Evolutionary conservation across 1,140 invertebrate genomes (phyloP).

Genomic region (Semibalanus balanoides): DNA sequence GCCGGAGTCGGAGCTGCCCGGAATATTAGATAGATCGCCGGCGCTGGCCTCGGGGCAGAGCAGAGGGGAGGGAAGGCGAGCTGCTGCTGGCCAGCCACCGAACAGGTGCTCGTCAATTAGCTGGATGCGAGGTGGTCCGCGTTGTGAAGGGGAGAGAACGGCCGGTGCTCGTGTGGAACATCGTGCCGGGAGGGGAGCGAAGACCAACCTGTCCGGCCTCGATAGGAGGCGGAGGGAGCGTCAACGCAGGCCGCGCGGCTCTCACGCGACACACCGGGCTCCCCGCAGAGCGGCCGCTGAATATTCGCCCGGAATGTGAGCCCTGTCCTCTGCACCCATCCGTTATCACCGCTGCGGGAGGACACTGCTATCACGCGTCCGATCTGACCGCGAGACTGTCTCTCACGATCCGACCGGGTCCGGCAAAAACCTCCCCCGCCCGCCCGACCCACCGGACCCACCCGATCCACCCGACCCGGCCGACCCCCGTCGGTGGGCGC

Average conservation of each 20-base stretch:
- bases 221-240: background rate
- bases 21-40: background rate
- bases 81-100: no score
- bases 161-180: no score
- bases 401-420: no score
- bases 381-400: background rate
- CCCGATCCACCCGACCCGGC: no score
- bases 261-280: no score
- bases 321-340: background rate
- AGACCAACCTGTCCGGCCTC: no score
- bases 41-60: background rate
- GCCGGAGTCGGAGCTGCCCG: background rate
- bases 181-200: no score
- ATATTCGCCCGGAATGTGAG: background rate
- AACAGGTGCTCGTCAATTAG: background rate
- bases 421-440: constrained; percentile 1
- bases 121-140: background rate
- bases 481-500: no score
- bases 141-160: background rate
- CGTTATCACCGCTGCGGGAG: background rate
- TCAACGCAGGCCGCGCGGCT: background rate
- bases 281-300: background rate
- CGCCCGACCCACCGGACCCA: no score
- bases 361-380: background rate
- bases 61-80: background rate